phyloP scores from a whole-genome alignment of 2,888 invertebrate genomes.

The Acanthopleura granulata region DNA sequence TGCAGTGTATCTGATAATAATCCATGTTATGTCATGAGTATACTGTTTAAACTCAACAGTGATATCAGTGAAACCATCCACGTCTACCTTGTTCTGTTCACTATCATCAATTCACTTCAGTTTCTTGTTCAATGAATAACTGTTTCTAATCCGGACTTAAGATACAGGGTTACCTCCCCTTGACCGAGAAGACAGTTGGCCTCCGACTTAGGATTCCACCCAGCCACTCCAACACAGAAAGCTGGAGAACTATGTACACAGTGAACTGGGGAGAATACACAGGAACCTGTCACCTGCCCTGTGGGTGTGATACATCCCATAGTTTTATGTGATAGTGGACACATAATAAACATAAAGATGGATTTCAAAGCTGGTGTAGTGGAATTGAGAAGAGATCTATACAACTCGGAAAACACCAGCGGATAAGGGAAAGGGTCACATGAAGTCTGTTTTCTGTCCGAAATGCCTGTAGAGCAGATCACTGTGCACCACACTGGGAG shows the following conservation, averaged over 20 bases:
- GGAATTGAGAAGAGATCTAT: constrained; percentile 18
- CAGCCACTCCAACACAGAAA: constrained; percentile 31
- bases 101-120: too few relatives aligned
- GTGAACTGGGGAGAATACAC: neutral
- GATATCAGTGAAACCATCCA: too few relatives aligned
- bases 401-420: constrained; percentile 18
- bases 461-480: constrained; percentile 24
- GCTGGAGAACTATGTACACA: constrained; percentile 21
- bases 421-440: constrained; percentile 8
- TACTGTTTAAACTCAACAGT: too few relatives aligned
- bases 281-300: neutral
- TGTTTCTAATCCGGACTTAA: too few relatives aligned
- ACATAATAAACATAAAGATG: neutral
- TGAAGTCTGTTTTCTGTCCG: constrained; percentile 35
- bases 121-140: too few relatives aligned
- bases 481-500: constrained; percentile 21
- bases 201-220: neutral
- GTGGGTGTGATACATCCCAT: neutral
- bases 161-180: neutral
- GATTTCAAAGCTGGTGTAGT: constrained; percentile 17
- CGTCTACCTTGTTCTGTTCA: too few relatives aligned
- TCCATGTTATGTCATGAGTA: too few relatives aligned
- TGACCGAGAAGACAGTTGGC: neutral
- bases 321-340: too few relatives aligned
- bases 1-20: too few relatives aligned